Evolutionary conservation across 2,888 invertebrate species (phyloP), one percentile per base, ranked within the genome.

Genomic region (Lagria hirta): DNA sequence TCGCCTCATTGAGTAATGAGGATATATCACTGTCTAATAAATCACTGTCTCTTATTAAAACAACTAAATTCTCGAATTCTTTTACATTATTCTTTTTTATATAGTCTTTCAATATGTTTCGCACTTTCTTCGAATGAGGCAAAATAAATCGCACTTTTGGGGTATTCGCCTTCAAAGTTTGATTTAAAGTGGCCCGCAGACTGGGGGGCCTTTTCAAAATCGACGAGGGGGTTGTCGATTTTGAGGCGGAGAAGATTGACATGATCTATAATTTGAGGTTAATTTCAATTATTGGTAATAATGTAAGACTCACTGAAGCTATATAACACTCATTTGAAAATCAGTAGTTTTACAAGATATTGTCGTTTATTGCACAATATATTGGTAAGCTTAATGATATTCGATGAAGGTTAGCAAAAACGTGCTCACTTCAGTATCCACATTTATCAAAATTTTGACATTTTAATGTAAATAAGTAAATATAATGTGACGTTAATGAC

Each of bases 11-110:
- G 10, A 84, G 60, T 22, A 83, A 68, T 12, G 72, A 67, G n/a
- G 73, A 54, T 12, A 84, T 71, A 49, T 83, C 81, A 3, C 62
- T 63, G 58, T 84, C 83, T 74, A 80, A 55, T 14, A 72, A 64
- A 53, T 73, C 70, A 4, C 73, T 69, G 58, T 77, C 76, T 48
- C 75, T 61, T 11, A 80, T 69, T 11, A 72, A 68, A 52, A 72
- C 72, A 28, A 79, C 68, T 27, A 80, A 63, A 45, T 75, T 73
- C 50, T 77, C 73, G 50, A 79, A 80, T 18, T 70, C 70, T 54
- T 71, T 72, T 2, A 73, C 69, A 37, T 60, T 58, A 2, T 70
- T 69, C 4, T 49, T 52, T 44, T 62, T 60, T 20, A 72, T 65
- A 54, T 69, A 76, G 46, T 75, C 70, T 33, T 65, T 55, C 8